phyloP scores from a whole-genome alignment of 2,797 vertebrate genomes.

The Sebastes diploproa region DNA sequence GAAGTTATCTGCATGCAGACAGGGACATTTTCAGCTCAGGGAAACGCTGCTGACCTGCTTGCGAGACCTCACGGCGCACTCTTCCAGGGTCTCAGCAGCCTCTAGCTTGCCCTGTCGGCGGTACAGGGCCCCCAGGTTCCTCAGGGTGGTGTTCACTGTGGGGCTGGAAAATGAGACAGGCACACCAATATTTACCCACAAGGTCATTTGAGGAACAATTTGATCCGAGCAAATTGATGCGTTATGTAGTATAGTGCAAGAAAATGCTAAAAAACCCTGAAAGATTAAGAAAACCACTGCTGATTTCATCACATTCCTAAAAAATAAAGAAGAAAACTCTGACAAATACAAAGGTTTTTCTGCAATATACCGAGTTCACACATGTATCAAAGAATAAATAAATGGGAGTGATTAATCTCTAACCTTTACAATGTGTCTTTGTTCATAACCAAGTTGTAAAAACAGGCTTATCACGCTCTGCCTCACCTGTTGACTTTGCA shows the following conservation, averaged over 20 bases:
- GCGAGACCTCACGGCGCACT: conserved; percentile 89
- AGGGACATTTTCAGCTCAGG: not conserved
- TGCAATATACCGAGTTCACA: not conserved
- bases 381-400: not conserved
- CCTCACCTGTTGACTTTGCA: conserved; percentile 95
- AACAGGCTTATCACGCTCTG: not conserved
- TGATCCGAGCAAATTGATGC: fast-evolving
- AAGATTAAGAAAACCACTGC: not conserved
- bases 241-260: no score
- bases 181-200: not conserved
- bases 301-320: not conserved
- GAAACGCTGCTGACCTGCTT: conserved; percentile 83
- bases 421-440: not conserved
- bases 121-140: conserved; percentile 95
- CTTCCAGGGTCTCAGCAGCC: conserved; percentile 92
- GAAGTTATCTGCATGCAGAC: conserved; percentile 16
- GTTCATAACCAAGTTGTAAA: not conserved
- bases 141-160: conserved; percentile 96
- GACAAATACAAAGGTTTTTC: not conserved
- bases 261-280: not conserved
- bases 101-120: conserved; percentile 94
- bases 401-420: not conserved
- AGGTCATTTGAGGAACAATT: not conserved
- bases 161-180: conserved; percentile 81
- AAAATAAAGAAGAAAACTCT: not conserved